phyloP scores from a whole-genome alignment of 2,888 invertebrate species.

The Anthrax anthrax region DNA sequence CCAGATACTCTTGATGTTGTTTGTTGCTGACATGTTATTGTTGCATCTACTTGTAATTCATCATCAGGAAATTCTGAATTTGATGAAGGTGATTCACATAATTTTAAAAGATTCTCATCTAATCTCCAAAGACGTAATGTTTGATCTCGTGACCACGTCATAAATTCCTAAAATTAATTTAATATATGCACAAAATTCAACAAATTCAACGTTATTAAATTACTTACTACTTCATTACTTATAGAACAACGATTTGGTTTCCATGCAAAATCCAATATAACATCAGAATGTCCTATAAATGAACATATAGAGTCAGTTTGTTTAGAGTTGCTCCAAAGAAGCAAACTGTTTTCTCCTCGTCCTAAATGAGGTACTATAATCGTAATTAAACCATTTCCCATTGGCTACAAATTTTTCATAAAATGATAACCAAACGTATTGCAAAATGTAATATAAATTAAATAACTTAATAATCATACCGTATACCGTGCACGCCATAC shows the following conservation, averaged over 20 bases:
- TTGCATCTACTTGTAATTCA: background rate
- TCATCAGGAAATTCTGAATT: conserved; percentile 34
- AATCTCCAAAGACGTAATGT: conserved; percentile 82
- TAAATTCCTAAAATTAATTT: conserved; percentile 43
- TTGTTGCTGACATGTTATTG: background rate
- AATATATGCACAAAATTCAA: too few relatives aligned
- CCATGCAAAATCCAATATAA: conserved; percentile 92
- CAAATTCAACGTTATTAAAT: too few relatives aligned
- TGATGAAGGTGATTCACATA: conserved; percentile 46
- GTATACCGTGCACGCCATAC: conserved; percentile 90
- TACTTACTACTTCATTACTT: conserved; percentile 25
- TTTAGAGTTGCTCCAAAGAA: conserved; percentile 57
- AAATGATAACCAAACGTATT: background rate
- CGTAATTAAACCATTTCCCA: conserved; percentile 81
- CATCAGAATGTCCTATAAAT: conserved; percentile 87
- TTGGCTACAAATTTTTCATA: conserved; percentile 44
- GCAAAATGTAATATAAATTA: background rate
- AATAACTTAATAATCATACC: conserved; percentile 33
- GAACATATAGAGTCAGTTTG: conserved; percentile 71
- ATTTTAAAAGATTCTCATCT: conserved; percentile 67
- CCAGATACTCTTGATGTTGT: background rate
- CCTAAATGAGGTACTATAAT: conserved; percentile 85
- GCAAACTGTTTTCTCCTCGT: conserved; percentile 69
- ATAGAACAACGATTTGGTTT: conserved; percentile 47
- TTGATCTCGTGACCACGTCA: conserved; percentile 93